Percentiles rank a stretch among this genome's conserved stretches.
These are phyloP conservation scores for Molanna angustata DNA, from an alignment of 2,888 invertebrate species.

Conservation along the genomic window DNA sequence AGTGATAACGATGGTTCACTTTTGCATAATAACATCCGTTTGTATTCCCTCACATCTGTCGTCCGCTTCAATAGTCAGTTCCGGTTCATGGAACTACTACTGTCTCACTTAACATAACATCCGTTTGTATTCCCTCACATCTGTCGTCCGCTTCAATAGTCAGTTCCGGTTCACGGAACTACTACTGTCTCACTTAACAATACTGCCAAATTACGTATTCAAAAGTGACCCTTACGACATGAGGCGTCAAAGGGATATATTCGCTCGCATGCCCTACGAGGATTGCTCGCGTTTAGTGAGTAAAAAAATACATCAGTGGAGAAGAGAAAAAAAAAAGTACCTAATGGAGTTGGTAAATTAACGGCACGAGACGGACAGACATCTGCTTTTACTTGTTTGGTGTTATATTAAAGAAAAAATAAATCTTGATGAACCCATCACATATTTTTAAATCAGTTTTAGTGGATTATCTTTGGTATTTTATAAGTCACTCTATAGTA, in stretches of 20 bases:
- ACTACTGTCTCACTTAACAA: conserved; percentile 13
- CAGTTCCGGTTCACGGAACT: conserved; percentile 30
- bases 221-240: background rate
- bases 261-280: conserved; percentile 3
- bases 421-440: too few relatives aligned
- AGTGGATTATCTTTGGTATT: too few relatives aligned
- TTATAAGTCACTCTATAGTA: too few relatives aligned
- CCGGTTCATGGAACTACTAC: conserved; percentile 29
- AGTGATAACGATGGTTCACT: background rate
- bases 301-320: background rate
- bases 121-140: conserved; percentile 21
- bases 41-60: conserved; percentile 28
- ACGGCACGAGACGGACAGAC: conserved; percentile 25
- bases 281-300: conserved; percentile 17
- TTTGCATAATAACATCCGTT: conserved; percentile 2
- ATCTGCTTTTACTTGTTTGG: too few relatives aligned
- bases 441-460: too few relatives aligned
- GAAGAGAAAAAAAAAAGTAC: too few relatives aligned
- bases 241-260: background rate
- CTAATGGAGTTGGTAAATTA: conserved; percentile 23
- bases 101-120: conserved; percentile 8
- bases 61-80: conserved; percentile 30
- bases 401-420: too few relatives aligned
- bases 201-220: background rate
- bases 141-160: conserved; percentile 31